Conservation (phyloP, 2,113 vertebrate species). For the Pygoscelis adeliae region DNA sequence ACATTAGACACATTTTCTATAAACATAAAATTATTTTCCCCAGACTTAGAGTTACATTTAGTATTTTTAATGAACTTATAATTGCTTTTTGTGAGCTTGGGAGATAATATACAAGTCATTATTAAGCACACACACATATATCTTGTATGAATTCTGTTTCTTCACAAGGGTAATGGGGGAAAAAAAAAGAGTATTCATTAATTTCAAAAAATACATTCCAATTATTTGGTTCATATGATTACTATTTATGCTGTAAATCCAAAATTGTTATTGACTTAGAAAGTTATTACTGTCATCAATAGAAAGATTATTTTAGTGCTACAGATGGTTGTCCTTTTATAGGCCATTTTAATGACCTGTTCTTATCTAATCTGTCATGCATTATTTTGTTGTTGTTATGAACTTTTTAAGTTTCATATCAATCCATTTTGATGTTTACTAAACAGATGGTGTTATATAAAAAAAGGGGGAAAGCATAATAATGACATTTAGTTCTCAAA, state of each 20-base stretch:
- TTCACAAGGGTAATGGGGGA: background rate
- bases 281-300: constrained; percentile 70
- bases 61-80: background rate
- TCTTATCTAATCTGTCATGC: constrained; percentile 77
- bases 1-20: background rate
- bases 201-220: constrained; percentile 42
- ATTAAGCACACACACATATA: background rate
- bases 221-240: constrained; percentile 51
- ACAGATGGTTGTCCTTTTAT: constrained; percentile 79
- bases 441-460: constrained; percentile 74
- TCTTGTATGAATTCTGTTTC: background rate
- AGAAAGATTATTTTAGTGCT: constrained; percentile 61
- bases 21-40: background rate
- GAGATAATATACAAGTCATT: background rate
- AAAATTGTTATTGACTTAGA: constrained; percentile 50
- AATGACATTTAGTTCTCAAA: constrained; percentile 53
- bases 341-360: constrained; percentile 75
- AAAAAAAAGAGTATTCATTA: constrained; percentile 3
- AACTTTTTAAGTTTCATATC: constrained; percentile 75
- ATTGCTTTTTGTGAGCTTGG: background rate
- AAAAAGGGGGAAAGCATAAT: constrained; percentile 54
- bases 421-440: constrained; percentile 75
- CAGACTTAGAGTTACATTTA: background rate
- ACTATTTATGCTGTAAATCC: constrained; percentile 61
- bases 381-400: constrained; percentile 71